A percentile compares a stretch with the other conserved stretches of the same genome.
These are phyloP conservation scores for Melikaiella ostensackeni DNA, from an alignment of 2,888 invertebrate species.

Conservation along the genomic window DNA sequence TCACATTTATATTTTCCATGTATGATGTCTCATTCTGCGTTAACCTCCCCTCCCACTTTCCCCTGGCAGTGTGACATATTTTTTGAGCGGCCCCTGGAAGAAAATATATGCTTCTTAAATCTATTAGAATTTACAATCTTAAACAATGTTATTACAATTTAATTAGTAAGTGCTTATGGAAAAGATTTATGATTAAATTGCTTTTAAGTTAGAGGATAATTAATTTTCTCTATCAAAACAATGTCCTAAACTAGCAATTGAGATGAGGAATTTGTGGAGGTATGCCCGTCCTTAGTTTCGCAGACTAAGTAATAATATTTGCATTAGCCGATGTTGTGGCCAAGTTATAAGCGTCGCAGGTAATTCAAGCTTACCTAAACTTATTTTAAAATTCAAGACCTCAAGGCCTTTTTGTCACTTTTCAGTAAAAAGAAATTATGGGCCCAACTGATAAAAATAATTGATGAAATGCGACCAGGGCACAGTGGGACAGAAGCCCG, in stretches of 20 bases:
- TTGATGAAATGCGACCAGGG: no score
- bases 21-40: no score
- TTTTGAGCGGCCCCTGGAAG: no score
- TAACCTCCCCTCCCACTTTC: no score
- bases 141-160: background rate
- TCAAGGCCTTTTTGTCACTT: no score
- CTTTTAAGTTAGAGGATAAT: background rate
- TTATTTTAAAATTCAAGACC: constrained; percentile 3
- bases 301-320: constrained; percentile 35
- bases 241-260: constrained; percentile 6
- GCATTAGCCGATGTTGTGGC: constrained; percentile 32
- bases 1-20: no score
- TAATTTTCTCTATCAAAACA: constrained; percentile 13
- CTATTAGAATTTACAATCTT: background rate
- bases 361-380: constrained; percentile 16
- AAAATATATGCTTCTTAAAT: no score
- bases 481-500: no score
- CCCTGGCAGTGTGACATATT: no score
- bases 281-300: constrained; percentile 1
- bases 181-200: background rate
- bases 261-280: background rate
- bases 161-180: no score
- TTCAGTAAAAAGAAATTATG: no score
- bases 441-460: no score
- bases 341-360: constrained; percentile 18